Evolutionary conservation across 2,797 vertebrate species (phyloP).

Genomic region (Discoglossus pictus): DNA sequence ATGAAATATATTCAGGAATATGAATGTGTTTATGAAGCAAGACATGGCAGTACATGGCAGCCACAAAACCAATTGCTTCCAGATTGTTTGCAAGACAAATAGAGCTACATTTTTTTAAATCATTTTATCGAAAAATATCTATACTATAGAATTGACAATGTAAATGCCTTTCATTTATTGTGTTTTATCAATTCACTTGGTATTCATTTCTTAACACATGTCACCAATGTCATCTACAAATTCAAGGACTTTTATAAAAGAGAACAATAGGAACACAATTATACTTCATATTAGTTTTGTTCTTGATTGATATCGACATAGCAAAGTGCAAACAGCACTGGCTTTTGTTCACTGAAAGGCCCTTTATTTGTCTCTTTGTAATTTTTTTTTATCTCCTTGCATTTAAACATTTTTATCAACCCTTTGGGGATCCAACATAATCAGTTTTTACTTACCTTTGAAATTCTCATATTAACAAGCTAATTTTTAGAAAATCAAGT

Average conservation of each 20-base stretch:
- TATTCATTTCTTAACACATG: conserved; percentile 29
- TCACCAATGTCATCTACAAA: conserved; percentile 39
- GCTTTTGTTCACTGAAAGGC: conserved; percentile 15
- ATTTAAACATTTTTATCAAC: conserved; percentile 13
- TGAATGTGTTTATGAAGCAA: too few relatives aligned
- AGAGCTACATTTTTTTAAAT: not conserved
- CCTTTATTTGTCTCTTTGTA: conserved; percentile 24
- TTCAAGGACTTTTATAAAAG: conserved; percentile 27
- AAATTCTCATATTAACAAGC: conserved; percentile 20
- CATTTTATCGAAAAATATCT: not conserved
- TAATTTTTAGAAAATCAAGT: conserved; percentile 5
- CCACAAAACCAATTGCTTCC: too few relatives aligned
- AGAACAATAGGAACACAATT: conserved; percentile 10
- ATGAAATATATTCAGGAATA: too few relatives aligned
- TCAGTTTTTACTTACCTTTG: conserved; percentile 21
- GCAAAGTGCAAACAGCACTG: conserved; percentile 8
- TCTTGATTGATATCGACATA: conserved; percentile 18
- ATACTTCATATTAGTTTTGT: conserved; percentile 12
- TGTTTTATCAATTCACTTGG: conserved; percentile 17
- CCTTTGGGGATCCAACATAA: conserved; percentile 30
- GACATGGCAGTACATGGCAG: too few relatives aligned
- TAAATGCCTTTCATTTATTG: conserved; percentile 26
- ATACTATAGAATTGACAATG: conserved; percentile 3
- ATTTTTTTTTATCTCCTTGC: conserved; percentile 35
- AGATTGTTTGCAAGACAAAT: too few relatives aligned